Evolutionary conservation across 1,140 invertebrate species (phyloP), one percentile per base, ranked within the genome.

Genomic region (Euglossa dilemma): DNA sequence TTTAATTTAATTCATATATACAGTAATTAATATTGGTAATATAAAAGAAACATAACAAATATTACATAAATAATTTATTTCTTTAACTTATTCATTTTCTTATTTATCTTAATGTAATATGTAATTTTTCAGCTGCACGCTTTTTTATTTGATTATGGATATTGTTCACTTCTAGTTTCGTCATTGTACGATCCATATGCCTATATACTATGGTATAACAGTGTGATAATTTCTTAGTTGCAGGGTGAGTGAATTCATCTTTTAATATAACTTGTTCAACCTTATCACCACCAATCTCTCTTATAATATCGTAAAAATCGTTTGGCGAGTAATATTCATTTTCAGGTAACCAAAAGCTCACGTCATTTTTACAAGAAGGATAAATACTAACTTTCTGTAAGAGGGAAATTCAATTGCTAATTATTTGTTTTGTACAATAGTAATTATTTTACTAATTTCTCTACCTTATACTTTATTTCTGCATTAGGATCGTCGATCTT

Each of bases 331-430:
- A 99, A 50, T 94, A 91, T 67, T 95, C 94, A 77, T 96, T 93
- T 20, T 95, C 86, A 0, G 98, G 98, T 36, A 99, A 93, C 98
- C 99, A 99, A 93, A 99, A 99, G 78, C 99, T 99, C 18, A 99
- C 96, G 92, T 99, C 99, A 95, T 98, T 99, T 43, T 91, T 95
- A 91, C 98, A 99, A 89, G 97, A 98, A 2, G 99, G 99, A 94
- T 97, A 98, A 50, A 96, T 93, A 89, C 99, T 99, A 6, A 99
- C 95, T 6, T 97, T 95, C 96, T 98, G 96, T 88, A 97, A 98
- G 85, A 64, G 66, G 52, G 50, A 71, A 59, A 25, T 81, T 50
- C 76, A 14, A 73, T 72, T 70, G 63, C 72, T 83, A 43, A 52
- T 64, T 57, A 59, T 20, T 70, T n/a, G 50, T 45, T 45, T 63